Evolutionary conservation across 2,888 invertebrate genomes (phyloP), one percentile per base, ranked within the genome.

Genomic region (Acleris holmiana): DNA sequence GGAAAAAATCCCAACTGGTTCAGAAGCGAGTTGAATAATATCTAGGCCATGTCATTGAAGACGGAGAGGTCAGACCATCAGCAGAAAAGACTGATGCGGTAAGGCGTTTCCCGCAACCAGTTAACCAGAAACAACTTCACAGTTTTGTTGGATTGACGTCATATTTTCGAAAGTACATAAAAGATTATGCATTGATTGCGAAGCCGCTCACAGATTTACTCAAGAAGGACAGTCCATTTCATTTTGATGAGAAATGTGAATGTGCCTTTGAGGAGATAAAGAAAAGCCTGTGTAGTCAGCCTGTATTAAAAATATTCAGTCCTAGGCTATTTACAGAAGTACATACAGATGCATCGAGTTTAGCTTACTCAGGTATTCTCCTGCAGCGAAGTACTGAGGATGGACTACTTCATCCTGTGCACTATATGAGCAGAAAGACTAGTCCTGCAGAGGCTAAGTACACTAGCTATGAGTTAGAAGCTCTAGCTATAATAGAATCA

Each of bases 291-390:
- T 40, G 25, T 17, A 44, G 59, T 29, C 23, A 44, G 15, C 59
- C 59, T 4, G 59, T 59, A 5, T 21, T 59, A 4, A 51, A 23
- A 25, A 59, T 59, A 15, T 59, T 23, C 8, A 15, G 44, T n/a
- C 50, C 50, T 2, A 25, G 4, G 17, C 17, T 41, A 13, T 21
- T 17, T 1, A 59, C 58, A 4, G 58, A 59, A 10, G 29, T 57
- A 17, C 57, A 57, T 23, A 72, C 72, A 10, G 68, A 69, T 25
- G 68, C 69, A 4, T 68, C 64, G 0, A 55, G 47, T n/a, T 25
- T 40, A 13, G 68, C 67, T 0, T 62, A 64, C 29, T 56, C 67
- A 40, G 69, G 68, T 2, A 61, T 68, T 10, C 35, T 68, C 6
- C 23, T 68, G 35, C 68, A 68, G 21, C 44, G 19, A 41, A 40